Evolutionary conservation across 2,113 vertebrate genomes (phyloP), one percentile per base, ranked within the genome.

Genomic region (Sylvia atricapilla): DNA sequence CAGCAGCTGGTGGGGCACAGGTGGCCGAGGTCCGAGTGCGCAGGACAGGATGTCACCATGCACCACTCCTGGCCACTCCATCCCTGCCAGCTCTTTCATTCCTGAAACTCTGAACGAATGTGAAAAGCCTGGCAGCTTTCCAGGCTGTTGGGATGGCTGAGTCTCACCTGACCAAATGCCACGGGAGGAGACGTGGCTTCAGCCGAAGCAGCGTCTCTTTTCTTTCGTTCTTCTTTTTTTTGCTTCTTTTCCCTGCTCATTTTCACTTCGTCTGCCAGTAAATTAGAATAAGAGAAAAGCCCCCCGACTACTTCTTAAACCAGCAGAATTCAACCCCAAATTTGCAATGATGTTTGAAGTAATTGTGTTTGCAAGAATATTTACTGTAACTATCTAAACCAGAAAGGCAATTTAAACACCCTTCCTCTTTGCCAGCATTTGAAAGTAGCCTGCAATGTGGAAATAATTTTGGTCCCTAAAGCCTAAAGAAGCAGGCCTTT

Each of bases 381-480:
- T 90, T 76, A 28, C 64, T 92, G 56, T 83, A 81, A 82, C 83
- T 88, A 56, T 87, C 68, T 84, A 74, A 96, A 93, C 17, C 78
- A 93, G 79, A 94, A 78, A 96, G 60, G 49, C 56, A 73, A 83
- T 89, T 94, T 87, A 56, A 94, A 75, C 56, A 89, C 50, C n/a
- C 82, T 83, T 91, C 81, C 33, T 85, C 79, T 74, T 66, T 84
- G 63, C 46, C 56, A 58, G 76, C 90, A 70, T 74, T 93, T 87
- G 60, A 58, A 96, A 91, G 80, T 88, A 92, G 73, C 91, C 86
- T 76, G 68, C 90, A 96, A 95, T 89, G 82, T 85, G 90, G 92
- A 97, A 96, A 94, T 93, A 55, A 96, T 95, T 96, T 96, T 64
- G 43, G 59, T 91, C 87, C 62, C 67, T 84, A 86, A 83, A 79